Percentiles rank a stretch among this genome's conserved stretches.
Evolutionary conservation across 2,113 vertebrate genomes (phyloP).

Genomic region (Phrynosoma blainvillii): DNA sequence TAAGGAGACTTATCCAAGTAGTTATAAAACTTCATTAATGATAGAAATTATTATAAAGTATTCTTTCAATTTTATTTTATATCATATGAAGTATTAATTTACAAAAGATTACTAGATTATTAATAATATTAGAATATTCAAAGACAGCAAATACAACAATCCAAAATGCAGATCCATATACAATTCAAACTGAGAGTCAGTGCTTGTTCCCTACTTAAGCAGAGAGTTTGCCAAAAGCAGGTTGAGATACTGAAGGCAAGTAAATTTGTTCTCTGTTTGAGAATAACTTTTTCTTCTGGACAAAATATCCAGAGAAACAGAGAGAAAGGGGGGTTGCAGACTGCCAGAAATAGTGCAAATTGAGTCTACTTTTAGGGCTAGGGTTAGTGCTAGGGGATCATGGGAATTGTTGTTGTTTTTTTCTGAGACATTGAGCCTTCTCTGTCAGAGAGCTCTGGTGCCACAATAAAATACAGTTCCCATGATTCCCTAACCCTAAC

Average conservation of each 20-base stretch:
- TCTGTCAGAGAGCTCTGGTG: no score
- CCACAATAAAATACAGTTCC: no score
- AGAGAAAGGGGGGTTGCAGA: no score
- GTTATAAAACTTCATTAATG: constrained; percentile 46
- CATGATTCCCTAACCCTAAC: no score
- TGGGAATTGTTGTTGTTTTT: no score
- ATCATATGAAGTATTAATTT: neutral
- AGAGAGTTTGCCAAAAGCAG: constrained; percentile 15
- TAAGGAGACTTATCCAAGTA: constrained; percentile 47
- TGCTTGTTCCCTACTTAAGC: constrained; percentile 6
- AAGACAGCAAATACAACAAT: constrained; percentile 1
- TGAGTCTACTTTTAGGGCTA: no score
- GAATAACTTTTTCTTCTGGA: neutral
- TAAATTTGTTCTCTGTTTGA: neutral
- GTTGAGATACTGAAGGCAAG: neutral
- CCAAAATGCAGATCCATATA: constrained; percentile 7
- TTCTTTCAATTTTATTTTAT: constrained; percentile 35
- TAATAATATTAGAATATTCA: neutral
- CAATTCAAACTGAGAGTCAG: constrained; percentile 36
- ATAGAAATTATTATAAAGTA: constrained; percentile 33
- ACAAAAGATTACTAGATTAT: constrained; percentile 23
- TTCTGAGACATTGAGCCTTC: no score
- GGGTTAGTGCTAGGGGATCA: no score
- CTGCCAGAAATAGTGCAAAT: no score
- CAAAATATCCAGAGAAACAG: constrained; percentile 10